Evolutionary conservation across 2,113 vertebrate species (phyloP), one percentile per base, ranked within the genome.

Genomic region (Tor tambroides): DNA sequence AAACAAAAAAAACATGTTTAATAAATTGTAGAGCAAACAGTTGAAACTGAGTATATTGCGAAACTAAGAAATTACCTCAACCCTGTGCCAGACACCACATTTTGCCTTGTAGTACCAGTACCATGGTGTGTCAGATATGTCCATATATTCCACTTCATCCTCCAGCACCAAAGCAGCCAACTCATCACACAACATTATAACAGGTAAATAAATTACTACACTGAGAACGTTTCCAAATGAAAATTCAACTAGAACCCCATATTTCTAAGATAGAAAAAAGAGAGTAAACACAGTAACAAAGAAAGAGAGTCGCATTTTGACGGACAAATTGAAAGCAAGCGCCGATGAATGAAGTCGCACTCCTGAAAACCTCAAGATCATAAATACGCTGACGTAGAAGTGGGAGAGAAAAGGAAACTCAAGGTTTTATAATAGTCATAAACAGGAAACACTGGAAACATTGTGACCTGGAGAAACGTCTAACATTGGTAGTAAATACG

Each of bases 21-120:
- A 30, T 43, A 14, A 5, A 21, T 23, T 2, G 2, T 5, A 26
- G 17, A 78, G 9, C 43, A 79, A 61, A 4, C 7, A 46, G 5
- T 23, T 81, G 15, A 35, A 67, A 30, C 63, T 11, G 61, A 35
- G 35, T 26, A 71, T 30, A 26, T 5, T 69, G 10, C 8, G 32
- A 56, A 51, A 80, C 85, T 26, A 5, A n/a, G 6, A 21, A 0
- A 0, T 32, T 96, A 98, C 97, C 96, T 97, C 96, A 92, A 96
- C 95, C 93, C 93, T 96, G 89, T 97, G 96, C 96, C 97, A 97
- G 88, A 95, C 93, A 56, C 96, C 97, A 87, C 97, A 97, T 21
- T 96, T 96, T 0, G 94, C 96, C 90, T 97, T 91, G 86, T 96
- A 98, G 92, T 95, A 96, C 97, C 97, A 98, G 80, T 88, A 92